Conservation (phyloP, 2,797 vertebrate genomes). For the Hoplostethus atlanticus region DNA sequence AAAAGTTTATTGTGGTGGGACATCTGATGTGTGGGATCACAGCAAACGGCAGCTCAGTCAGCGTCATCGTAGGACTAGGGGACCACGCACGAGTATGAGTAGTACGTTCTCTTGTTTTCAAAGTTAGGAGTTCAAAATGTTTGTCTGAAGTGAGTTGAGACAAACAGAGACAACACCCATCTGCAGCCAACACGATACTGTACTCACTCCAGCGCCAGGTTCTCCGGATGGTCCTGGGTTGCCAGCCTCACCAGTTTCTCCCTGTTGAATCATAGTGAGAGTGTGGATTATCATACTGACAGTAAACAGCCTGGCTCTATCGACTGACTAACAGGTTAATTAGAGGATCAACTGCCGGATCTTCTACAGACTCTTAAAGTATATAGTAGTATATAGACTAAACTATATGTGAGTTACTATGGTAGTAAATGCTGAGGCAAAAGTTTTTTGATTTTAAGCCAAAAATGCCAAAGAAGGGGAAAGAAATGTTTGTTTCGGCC, state of each 20-base stretch:
- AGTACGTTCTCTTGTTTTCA: not conserved
- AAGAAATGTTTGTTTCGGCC: not conserved
- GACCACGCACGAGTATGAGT: not conserved
- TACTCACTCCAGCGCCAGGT: slow-evolving; percentile 90
- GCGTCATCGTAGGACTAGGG: no score
- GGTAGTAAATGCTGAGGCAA: not conserved
- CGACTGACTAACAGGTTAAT: not conserved
- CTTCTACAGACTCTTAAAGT: not conserved
- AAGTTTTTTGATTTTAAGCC: slow-evolving; percentile 1
- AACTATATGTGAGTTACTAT: not conserved
- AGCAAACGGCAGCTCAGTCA: no score
- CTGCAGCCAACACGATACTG: not conserved
- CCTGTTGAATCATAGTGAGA: slow-evolving; percentile 79
- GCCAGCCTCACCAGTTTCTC: slow-evolving; percentile 96
- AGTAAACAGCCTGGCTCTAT: slow-evolving; percentile 2
- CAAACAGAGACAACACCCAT: not conserved
- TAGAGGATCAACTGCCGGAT: not conserved
- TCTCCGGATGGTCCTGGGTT: slow-evolving; percentile 96
- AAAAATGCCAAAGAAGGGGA: not conserved
- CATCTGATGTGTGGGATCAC: no score
- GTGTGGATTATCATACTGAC: not conserved
- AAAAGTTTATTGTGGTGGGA: no score
- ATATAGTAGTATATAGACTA: not conserved
- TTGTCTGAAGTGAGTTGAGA: not conserved
- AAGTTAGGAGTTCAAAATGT: not conserved